phyloP scores from a whole-genome alignment of 2,113 vertebrate genomes.

The Leptocoma aspasia region DNA sequence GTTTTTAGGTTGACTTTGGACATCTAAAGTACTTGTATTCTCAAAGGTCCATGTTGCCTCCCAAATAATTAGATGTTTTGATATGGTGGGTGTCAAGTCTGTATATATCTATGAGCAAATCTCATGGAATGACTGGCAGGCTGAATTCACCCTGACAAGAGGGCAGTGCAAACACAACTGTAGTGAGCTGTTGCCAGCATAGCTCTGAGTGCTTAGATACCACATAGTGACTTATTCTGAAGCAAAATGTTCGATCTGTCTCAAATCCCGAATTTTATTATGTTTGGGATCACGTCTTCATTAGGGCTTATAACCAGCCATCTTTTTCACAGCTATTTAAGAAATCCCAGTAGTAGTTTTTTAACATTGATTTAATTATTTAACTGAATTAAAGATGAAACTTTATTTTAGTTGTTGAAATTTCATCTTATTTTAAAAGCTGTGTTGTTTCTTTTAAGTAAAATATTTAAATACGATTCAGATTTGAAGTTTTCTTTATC shows the following conservation, averaged over 20 bases:
- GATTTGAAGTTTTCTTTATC: background rate
- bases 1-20: background rate
- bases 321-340: background rate
- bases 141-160: background rate
- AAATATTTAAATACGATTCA: background rate
- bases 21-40: background rate
- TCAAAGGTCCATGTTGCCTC: background rate
- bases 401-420: background rate
- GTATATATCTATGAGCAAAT: background rate
- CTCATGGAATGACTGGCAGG: fast-evolving
- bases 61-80: background rate
- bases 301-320: background rate
- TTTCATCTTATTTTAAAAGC: background rate
- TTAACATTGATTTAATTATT: background rate
- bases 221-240: background rate
- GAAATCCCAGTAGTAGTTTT: background rate
- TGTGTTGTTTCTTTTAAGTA: background rate
- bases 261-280: background rate
- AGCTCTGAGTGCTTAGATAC: background rate
- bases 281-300: background rate
- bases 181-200: background rate
- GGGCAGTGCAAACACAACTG: background rate
- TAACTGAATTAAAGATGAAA: background rate
- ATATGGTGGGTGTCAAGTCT: background rate
- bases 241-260: background rate